Percentiles rank a stretch among this genome's conserved stretches.
Evolutionary conservation across 2,797 vertebrate species (phyloP).

Genomic region (Pangasius sanitwongsei): DNA sequence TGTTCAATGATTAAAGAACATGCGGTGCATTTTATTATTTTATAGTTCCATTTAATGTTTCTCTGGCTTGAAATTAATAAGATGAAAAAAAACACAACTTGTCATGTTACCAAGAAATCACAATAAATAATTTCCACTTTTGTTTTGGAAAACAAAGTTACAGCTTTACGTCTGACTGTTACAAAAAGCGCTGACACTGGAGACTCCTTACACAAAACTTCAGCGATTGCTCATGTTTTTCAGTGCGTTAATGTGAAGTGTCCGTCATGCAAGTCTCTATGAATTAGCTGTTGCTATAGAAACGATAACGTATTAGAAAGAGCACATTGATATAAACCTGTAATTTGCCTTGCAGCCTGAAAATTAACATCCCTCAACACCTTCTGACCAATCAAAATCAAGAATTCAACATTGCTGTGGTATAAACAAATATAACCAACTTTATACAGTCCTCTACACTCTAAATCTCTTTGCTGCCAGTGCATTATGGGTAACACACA

Average conservation of each 20-base stretch:
- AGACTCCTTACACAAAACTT: not conserved
- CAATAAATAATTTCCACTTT: too few species aligned
- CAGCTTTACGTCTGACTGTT: not conserved
- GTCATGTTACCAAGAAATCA: not conserved
- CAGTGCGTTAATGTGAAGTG: not conserved
- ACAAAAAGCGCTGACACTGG: not conserved
- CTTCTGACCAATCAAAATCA: not conserved
- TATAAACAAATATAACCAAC: too few species aligned
- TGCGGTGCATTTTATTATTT: not conserved
- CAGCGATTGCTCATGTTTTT: not conserved
- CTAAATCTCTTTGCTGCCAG: not conserved
- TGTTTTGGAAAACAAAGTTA: not conserved
- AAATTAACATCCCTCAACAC: not conserved
- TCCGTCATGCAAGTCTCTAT: not conserved
- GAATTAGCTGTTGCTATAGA: not conserved
- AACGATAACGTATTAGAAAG: not conserved
- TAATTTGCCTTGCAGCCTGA: not conserved
- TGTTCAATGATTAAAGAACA: not conserved
- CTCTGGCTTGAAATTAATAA: not conserved
- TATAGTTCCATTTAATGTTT: not conserved
- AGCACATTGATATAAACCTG: not conserved
- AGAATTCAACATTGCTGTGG: not conserved
- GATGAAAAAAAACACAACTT: not conserved
- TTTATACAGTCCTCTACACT: not conserved
- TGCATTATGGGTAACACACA: slow-evolving; percentile 6